phyloP scores from a whole-genome alignment of 1,140 invertebrate genomes.

The Drosophila tristis region DNA sequence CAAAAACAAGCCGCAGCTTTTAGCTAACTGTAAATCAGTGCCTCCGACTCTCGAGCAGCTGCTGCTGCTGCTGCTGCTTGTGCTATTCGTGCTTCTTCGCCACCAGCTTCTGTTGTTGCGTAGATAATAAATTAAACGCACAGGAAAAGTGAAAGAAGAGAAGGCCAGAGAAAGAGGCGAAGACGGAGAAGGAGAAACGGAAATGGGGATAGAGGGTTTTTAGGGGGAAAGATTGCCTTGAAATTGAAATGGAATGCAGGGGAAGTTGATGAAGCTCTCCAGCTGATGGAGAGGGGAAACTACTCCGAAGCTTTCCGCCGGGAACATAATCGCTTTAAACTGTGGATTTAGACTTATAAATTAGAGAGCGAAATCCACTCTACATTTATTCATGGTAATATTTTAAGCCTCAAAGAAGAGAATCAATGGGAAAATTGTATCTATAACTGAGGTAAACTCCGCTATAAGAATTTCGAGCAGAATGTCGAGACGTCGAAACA shows the following conservation, averaged over 20 bases:
- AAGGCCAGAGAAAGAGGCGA: not conserved
- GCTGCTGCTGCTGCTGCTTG: constrained; percentile 37
- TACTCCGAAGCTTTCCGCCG: no score
- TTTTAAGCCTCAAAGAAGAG: no score
- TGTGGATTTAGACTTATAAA: no score
- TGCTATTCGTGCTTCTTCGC: constrained; percentile 1
- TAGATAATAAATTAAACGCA: constrained; percentile 82
- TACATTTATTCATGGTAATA: no score
- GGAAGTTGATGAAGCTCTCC: not conserved
- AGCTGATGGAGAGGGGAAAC: not conserved
- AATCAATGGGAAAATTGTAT: no score
- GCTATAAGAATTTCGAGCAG: not conserved
- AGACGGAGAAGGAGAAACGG: not conserved
- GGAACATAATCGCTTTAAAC: no score
- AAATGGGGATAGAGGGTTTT: not conserved
- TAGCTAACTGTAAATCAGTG: constrained; percentile 73
- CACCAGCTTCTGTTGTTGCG: constrained; percentile 18
- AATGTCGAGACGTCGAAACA: not conserved
- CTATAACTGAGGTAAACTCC: not conserved
- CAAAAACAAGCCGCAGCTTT: constrained; percentile 50
- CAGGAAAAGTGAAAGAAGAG: constrained; percentile 24
- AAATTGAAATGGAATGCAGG: constrained; percentile 30
- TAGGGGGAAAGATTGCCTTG: constrained; percentile 11
- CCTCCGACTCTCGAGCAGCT: constrained; percentile 67
- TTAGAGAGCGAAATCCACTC: no score